Percentiles rank a stretch among this genome's conserved stretches.
Evolutionary conservation across 1,140 invertebrate species (phyloP).

Genomic region (Bilobella aurantiaca): DNA sequence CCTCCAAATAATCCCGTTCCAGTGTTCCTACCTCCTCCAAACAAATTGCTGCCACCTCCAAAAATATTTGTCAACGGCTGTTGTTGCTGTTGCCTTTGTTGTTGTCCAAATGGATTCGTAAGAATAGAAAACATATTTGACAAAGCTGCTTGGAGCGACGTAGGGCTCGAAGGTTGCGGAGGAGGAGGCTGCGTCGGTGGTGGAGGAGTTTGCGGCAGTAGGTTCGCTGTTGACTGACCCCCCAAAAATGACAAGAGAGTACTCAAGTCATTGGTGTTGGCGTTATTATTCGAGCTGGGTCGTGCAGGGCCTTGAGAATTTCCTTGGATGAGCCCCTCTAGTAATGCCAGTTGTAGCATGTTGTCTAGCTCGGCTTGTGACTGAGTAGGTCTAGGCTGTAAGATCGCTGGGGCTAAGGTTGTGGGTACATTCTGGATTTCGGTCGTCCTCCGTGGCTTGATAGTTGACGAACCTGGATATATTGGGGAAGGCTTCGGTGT

Average conservation of each 20-base stretch:
- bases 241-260: background rate
- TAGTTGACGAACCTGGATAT: background rate
- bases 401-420: background rate
- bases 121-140: constrained; percentile 5
- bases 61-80: background rate
- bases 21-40: background rate
- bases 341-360: constrained; percentile 10
- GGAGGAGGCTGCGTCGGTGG: background rate
- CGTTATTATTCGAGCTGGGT: background rate
- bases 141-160: constrained; percentile 5
- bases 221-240: background rate
- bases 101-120: background rate
- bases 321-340: background rate
- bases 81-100: background rate
- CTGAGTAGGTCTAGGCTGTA: constrained; percentile 4
- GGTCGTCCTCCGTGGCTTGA: background rate
- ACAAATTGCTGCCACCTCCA: background rate
- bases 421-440: background rate
- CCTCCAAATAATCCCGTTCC: background rate
- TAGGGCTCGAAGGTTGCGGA: background rate
- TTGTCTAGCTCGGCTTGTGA: constrained; percentile 11
- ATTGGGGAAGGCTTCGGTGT: constrained; percentile 4
- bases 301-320: background rate
- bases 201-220: background rate
- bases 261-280: background rate